A percentile compares a stretch with the other conserved stretches of the same genome.
Evolutionary conservation across 2,113 vertebrate species (phyloP).

Genomic region (Stictonetta naevosa): DNA sequence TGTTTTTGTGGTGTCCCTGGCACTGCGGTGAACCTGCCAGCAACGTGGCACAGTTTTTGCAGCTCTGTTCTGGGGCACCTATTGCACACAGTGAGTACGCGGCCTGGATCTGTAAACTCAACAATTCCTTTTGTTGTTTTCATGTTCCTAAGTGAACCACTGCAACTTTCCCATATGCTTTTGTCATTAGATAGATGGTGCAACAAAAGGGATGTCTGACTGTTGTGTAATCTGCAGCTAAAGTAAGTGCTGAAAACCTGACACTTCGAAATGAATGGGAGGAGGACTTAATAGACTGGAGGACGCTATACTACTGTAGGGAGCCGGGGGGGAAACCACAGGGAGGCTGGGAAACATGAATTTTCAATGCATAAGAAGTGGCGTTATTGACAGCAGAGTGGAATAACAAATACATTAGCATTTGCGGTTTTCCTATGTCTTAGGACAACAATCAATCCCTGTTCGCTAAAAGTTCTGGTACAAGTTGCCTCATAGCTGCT

Average conservation of each 20-base stretch:
- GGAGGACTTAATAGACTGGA: neutral
- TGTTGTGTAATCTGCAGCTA: neutral
- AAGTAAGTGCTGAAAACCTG: neutral
- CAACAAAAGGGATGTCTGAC: neutral
- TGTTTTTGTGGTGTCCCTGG: neutral
- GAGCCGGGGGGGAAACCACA: neutral
- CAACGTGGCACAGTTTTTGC: neutral
- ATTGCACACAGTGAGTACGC: neutral
- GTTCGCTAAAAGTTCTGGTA: neutral
- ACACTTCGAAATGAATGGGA: neutral
- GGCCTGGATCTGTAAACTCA: neutral
- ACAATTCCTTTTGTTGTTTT: neutral
- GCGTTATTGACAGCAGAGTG: neutral
- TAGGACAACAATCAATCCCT: neutral
- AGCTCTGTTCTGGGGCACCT: neutral
- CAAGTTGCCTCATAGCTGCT: neutral
- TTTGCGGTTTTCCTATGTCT: neutral
- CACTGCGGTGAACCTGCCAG: neutral
- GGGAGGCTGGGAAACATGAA: neutral
- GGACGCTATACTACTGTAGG: neutral
- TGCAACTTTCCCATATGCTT: neutral
- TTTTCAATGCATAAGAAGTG: neutral
- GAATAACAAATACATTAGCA: neutral
- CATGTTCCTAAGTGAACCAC: neutral
- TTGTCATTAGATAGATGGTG: neutral